Evolutionary conservation across 2,888 invertebrate genomes (phyloP).

Genomic region (Sisyra terminalis): DNA sequence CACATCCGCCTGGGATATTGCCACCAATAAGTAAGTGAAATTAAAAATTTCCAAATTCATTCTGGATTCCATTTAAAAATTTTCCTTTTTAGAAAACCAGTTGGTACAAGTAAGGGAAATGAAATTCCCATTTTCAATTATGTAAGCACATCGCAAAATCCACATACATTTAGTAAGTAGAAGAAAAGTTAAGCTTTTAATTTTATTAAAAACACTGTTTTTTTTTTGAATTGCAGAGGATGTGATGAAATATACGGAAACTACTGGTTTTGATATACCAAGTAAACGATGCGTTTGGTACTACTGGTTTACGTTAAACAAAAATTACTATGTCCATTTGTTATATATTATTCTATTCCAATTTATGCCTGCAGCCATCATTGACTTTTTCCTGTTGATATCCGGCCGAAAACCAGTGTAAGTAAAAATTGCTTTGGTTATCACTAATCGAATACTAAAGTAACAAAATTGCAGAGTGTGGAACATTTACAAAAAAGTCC

Average conservation of each 20-base stretch:
- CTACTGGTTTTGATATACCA: background rate
- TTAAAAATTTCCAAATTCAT: background rate
- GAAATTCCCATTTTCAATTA: slow-evolving; percentile 7
- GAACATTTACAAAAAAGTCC: background rate
- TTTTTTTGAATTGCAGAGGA: background rate
- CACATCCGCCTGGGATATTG: slow-evolving; percentile 35
- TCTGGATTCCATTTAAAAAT: too few relatives aligned
- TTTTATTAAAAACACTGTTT: background rate
- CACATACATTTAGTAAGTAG: slow-evolving; percentile 14
- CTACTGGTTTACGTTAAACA: slow-evolving; percentile 2
- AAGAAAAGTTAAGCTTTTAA: background rate
- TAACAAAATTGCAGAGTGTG: background rate
- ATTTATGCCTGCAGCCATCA: slow-evolving; percentile 1
- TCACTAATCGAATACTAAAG: background rate
- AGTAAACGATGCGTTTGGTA: background rate
- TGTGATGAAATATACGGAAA: slow-evolving; percentile 1
- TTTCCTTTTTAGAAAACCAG: background rate
- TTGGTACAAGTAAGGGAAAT: background rate
- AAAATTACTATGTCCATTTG: slow-evolving; percentile 6
- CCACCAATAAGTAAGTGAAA: slow-evolving; percentile 16
- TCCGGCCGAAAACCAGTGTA: slow-evolving; percentile 1
- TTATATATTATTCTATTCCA: slow-evolving; percentile 3
- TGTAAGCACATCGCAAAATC: slow-evolving; percentile 11
- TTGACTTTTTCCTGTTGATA: slow-evolving; percentile 1
- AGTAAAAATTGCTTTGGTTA: background rate